phyloP scores from a whole-genome alignment of 2,888 invertebrate genomes.

The Conistra vaccinii region DNA sequence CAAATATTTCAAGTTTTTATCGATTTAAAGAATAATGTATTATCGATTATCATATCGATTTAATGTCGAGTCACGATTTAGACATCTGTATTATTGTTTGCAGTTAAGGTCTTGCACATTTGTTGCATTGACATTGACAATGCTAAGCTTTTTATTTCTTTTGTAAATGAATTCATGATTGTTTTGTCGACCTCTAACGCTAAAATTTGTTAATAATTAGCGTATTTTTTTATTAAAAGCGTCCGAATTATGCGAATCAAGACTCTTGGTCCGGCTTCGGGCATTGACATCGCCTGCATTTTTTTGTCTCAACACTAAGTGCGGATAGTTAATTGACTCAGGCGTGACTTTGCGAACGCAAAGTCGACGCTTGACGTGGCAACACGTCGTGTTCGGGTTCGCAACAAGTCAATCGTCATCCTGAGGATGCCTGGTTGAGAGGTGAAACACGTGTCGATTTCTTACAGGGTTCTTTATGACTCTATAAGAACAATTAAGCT shows the following conservation, averaged over 20 bases:
- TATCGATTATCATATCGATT: slow-evolving; percentile 68
- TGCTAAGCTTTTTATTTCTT: slow-evolving; percentile 31
- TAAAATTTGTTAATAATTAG: slow-evolving; percentile 2
- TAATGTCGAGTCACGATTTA: slow-evolving; percentile 66
- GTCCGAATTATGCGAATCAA: neutral
- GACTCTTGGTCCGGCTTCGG: neutral
- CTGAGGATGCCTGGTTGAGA: too few relatives aligned
- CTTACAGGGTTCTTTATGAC: too few relatives aligned
- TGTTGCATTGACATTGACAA: slow-evolving; percentile 33
- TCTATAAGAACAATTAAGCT: too few relatives aligned
- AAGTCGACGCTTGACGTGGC: too few relatives aligned
- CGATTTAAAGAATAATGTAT: slow-evolving; percentile 61
- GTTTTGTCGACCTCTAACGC: slow-evolving; percentile 26
- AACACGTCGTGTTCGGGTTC: too few relatives aligned
- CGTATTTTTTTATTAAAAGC: neutral
- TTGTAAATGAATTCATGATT: slow-evolving; percentile 36
- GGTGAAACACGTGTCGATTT: too few relatives aligned
- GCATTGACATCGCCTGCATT: neutral
- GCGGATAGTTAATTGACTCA: too few relatives aligned
- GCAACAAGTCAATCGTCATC: too few relatives aligned
- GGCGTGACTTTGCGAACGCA: too few relatives aligned
- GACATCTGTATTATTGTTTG: slow-evolving; percentile 63
- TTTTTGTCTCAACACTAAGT: neutral
- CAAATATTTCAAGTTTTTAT: slow-evolving; percentile 72
- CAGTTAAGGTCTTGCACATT: slow-evolving; percentile 53